Evolutionary conservation across 2,113 vertebrate genomes (phyloP).

Genomic region (Andinoacara biseriatus): DNA sequence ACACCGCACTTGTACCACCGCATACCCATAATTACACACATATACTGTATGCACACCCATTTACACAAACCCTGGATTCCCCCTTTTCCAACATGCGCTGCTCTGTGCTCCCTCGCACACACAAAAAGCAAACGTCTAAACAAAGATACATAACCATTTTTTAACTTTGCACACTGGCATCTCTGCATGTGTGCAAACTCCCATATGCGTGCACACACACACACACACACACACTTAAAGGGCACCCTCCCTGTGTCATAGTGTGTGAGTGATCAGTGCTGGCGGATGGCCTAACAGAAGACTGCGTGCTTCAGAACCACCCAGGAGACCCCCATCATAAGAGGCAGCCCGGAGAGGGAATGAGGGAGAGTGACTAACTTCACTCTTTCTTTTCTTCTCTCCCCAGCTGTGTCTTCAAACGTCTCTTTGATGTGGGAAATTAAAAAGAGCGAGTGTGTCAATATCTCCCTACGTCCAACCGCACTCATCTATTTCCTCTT

Average conservation of each 20-base stretch:
- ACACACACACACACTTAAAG: slow-evolving; percentile 37
- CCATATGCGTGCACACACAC: slow-evolving; percentile 19
- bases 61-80: slow-evolving; percentile 76
- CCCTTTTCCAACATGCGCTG: slow-evolving; percentile 70
- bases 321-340: slow-evolving; percentile 82
- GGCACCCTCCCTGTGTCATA: slow-evolving; percentile 43
- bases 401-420: slow-evolving; percentile 88
- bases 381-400: slow-evolving; percentile 86
- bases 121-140: slow-evolving; percentile 60
- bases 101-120: slow-evolving; percentile 39
- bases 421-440: slow-evolving; percentile 84
- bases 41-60: slow-evolving; percentile 74
- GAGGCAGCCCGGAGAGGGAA: slow-evolving; percentile 60
- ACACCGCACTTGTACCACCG: slow-evolving; percentile 74
- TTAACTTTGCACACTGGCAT: slow-evolving; percentile 25
- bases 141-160: slow-evolving; percentile 51
- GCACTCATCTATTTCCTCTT: slow-evolving; percentile 80
- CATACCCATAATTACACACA: slow-evolving; percentile 79
- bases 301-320: slow-evolving; percentile 70
- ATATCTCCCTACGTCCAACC: slow-evolving; percentile 81
- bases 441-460: slow-evolving; percentile 84
- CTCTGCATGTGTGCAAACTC: slow-evolving; percentile 27
- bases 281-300: slow-evolving; percentile 62
- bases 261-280: slow-evolving; percentile 57
- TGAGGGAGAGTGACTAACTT: slow-evolving; percentile 85